Evolutionary conservation across 2,113 vertebrate genomes (phyloP).

Genomic region (Callorhinus ursinus): DNA sequence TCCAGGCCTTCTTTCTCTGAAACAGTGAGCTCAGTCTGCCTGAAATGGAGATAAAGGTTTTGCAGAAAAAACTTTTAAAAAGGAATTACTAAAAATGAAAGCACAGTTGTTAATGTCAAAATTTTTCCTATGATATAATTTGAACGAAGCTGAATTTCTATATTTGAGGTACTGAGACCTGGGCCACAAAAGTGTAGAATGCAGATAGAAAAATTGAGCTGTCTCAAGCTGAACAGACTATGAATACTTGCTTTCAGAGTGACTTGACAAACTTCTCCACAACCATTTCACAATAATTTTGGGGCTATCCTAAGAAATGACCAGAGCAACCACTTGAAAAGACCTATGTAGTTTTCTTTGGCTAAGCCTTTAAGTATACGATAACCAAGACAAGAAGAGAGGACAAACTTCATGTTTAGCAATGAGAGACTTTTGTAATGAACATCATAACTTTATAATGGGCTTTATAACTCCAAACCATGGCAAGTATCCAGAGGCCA

Average conservation of each 20-base stretch:
- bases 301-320: neutral
- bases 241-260: neutral
- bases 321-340: neutral
- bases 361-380: neutral
- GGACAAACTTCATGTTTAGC: neutral
- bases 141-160: conserved; percentile 35
- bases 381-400: neutral
- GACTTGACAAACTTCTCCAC: neutral
- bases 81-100: conserved; percentile 16
- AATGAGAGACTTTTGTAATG: neutral
- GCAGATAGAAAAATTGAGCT: neutral
- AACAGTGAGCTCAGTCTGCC: neutral
- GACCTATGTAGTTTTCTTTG: neutral
- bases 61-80: neutral
- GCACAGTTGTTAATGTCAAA: neutral
- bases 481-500: neutral
- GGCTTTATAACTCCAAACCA: neutral
- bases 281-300: neutral
- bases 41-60: neutral
- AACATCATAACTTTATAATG: neutral
- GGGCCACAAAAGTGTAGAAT: neutral
- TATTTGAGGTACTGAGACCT: neutral
- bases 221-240: neutral
- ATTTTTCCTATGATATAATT: neutral
- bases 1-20: neutral